A percentile compares a stretch with the other conserved stretches of the same genome.
Evolutionary conservation across 2,888 invertebrate species (phyloP).

Genomic region (Trachelus troglodyta): DNA sequence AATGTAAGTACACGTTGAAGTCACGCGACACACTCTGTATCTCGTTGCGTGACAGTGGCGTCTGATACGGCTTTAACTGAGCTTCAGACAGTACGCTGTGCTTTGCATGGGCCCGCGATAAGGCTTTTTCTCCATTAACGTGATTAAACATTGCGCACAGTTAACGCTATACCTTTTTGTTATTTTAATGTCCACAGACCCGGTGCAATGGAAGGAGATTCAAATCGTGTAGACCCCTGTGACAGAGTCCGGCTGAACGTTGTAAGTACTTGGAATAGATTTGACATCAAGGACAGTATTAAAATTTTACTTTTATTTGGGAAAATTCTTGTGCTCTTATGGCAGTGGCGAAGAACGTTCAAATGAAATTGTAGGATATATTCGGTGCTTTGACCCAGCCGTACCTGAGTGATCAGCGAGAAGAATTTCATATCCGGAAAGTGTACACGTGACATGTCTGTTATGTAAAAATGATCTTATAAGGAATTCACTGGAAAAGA

Average conservation of each 20-base stretch:
- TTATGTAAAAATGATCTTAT: neutral
- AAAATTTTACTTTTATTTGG: neutral
- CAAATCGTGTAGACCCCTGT: neutral
- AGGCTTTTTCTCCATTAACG: constrained; percentile 60
- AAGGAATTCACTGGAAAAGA: neutral
- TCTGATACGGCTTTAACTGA: constrained; percentile 41
- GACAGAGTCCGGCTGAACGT: neutral
- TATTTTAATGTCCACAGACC: neutral
- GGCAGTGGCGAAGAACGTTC: neutral
- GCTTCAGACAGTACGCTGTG: constrained; percentile 28
- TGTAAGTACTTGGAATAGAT: neutral
- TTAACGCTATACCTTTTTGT: constrained; percentile 20
- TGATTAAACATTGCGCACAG: constrained; percentile 51
- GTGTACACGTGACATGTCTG: neutral
- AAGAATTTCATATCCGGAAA: neutral
- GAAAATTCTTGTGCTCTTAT: neutral
- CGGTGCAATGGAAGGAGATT: neutral
- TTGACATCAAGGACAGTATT: neutral
- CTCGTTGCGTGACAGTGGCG: constrained; percentile 49
- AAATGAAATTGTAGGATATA: neutral
- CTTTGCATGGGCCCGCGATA: constrained; percentile 46
- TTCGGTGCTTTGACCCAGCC: neutral
- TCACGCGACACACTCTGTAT: constrained; percentile 48
- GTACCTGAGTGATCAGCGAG: neutral
- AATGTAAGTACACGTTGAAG: constrained; percentile 43